Base-by-base conservation (phyloP, 2,113 vertebrate species). In the Peromyscus leucopus region DNA sequence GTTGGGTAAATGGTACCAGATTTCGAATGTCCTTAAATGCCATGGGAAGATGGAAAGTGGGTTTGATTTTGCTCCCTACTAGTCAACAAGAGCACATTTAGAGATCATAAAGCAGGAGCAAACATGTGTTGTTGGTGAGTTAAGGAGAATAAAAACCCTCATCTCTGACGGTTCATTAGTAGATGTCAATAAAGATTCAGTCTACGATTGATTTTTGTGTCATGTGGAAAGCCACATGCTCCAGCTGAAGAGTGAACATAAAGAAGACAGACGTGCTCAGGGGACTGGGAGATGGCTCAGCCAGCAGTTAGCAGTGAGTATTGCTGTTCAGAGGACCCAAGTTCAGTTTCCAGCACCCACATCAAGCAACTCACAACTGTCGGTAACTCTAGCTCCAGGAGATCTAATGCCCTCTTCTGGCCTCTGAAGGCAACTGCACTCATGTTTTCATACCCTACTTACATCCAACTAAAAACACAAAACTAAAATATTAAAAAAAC, bases 21-120 rank as follows among this genome's bases (percentile, higher is more conserved):
- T 22, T 90, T 42, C 13, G 22, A 19, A 39, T 80, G 85, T 96
- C 89, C 95, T 89, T 59, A 95, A 84, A 90, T 82, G 57, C 39
- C 85, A 3, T 55, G 65, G 59, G 48, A 89, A 95, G 26, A 10
- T 46, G 51, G 76, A 63, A 82, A 91, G 26, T 15, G 10, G 26
- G 65, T 91, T 28, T 33, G 63, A 82, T 21, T 71, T 71, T 39
- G 33, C 11, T 84, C 76, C 82, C 63, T 83, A 42, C 39, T 61
- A 75, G 61, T 59, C 74, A 36, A 24, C n/a, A 17, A 0, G 0
- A 84, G n/a, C 21, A 2, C 42, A 33, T 36, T 75, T 3, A 39
- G 42, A 69, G 42, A 84, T 6, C 26, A 5, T 21, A 46, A 33
- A 26, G 5, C 31, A 48, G 57, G 87, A 16, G 10, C 61, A 31